These are phyloP conservation scores for Drosophila longiperda DNA, from an alignment of 2,888 invertebrate species.

Conservation along the genomic window DNA sequence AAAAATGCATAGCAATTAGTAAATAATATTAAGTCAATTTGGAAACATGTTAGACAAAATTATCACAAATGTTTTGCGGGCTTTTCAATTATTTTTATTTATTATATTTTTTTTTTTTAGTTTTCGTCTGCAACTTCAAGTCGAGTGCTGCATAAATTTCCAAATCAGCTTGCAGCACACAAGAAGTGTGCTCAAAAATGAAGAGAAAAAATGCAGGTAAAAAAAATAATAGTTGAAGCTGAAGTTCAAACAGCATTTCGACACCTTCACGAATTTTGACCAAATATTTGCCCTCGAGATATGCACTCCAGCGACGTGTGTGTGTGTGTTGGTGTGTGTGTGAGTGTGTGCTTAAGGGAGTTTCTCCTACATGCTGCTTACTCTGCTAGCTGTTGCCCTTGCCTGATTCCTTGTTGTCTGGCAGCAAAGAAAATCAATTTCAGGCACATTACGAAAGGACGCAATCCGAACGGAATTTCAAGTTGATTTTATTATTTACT, in stretches of 20 bases:
- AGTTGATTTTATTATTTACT: constrained; percentile 80
- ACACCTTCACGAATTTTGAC: constrained; percentile 62
- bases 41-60: not conserved
- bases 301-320: constrained; percentile 41
- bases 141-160: not conserved
- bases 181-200: not conserved
- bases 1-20: not conserved
- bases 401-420: constrained; percentile 18
- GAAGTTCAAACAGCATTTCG: constrained; percentile 47
- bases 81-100: not conserved
- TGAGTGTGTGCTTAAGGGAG: not conserved
- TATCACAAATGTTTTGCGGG: not conserved
- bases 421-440: constrained; percentile 69
- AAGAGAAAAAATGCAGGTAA: not conserved
- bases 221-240: not conserved
- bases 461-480: constrained; percentile 48
- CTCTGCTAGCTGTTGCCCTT: not conserved
- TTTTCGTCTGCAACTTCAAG: not conserved
- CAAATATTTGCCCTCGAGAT: constrained; percentile 66
- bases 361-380: not conserved
- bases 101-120: not conserved
- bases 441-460: constrained; percentile 63
- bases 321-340: not conserved
- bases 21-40: not conserved
- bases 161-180: not conserved